phyloP scores from a whole-genome alignment of 2,113 vertebrate species.

The Strigops habroptila region DNA sequence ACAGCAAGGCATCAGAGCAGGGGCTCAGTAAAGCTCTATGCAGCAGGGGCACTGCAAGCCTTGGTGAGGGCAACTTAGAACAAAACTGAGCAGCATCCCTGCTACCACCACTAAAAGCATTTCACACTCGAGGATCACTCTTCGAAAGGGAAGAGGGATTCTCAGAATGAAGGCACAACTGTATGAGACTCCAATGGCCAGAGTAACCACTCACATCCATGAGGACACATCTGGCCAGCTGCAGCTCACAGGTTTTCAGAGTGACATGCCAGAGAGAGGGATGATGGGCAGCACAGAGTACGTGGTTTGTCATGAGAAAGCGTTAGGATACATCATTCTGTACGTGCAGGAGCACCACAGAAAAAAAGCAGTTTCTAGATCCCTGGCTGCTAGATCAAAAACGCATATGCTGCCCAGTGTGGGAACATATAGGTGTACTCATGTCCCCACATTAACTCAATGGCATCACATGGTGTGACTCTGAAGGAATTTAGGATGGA shows the following conservation, averaged over 20 bases:
- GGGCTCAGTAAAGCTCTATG: background rate
- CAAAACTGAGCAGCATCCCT: background rate
- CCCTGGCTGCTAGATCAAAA: background rate
- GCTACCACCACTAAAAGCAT: background rate
- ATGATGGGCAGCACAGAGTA: background rate
- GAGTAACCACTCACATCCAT: accelerated
- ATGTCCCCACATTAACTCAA: background rate
- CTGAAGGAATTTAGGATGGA: accelerated
- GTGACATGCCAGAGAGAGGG: background rate
- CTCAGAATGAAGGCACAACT: accelerated
- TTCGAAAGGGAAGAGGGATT: background rate
- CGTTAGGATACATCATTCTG: background rate
- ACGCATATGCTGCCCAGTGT: accelerated
- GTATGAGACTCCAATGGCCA: background rate
- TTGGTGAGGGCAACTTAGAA: background rate
- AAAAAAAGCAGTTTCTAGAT: background rate
- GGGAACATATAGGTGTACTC: accelerated
- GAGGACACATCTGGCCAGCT: background rate
- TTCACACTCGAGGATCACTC: background rate
- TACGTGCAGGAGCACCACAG: accelerated
- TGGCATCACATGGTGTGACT: accelerated
- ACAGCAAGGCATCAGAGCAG: background rate
- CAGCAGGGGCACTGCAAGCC: background rate
- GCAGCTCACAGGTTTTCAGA: background rate
- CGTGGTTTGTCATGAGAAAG: accelerated